Evolutionary conservation across 1,140 invertebrate genomes (phyloP).

Genomic region (Pygmarrhopalites habei): DNA sequence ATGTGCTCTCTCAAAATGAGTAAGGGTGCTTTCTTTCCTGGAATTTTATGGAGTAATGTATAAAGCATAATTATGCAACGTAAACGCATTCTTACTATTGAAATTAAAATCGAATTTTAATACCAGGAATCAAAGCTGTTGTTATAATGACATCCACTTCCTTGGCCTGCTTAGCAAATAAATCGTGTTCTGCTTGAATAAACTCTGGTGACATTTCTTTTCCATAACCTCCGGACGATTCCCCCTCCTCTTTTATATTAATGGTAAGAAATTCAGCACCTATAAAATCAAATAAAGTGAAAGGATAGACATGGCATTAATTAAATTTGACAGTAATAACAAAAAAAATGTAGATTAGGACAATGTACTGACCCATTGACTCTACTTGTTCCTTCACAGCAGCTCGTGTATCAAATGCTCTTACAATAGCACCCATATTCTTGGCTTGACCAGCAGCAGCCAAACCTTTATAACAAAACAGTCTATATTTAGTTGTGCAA

Average conservation of each 20-base stretch:
- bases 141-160: constrained; percentile 51
- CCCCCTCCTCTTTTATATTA: constrained; percentile 41
- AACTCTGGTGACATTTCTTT: constrained; percentile 77
- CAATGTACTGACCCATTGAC: constrained; percentile 63
- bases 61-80: background rate
- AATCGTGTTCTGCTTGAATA: constrained; percentile 73
- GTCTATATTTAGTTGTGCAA: too few relatives aligned
- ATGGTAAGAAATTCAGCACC: constrained; percentile 47
- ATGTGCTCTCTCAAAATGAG: constrained; percentile 59
- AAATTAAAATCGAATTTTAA: too few relatives aligned
- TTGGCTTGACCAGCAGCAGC: constrained; percentile 76
- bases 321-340: too few relatives aligned
- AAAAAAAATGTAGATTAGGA: too few relatives aligned
- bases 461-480: too few relatives aligned
- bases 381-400: constrained; percentile 80
- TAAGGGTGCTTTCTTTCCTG: constrained; percentile 75
- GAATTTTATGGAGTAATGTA: too few relatives aligned
- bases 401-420: constrained; percentile 77
- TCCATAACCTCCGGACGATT: constrained; percentile 60
- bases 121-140: constrained; percentile 3
- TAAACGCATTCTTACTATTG: too few relatives aligned
- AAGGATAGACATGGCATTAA: too few relatives aligned
- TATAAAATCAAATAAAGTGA: constrained; percentile 82
- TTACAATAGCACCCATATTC: constrained; percentile 80
- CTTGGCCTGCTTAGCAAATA: constrained; percentile 77